Evolutionary conservation across 2,797 vertebrate species (phyloP).

Genomic region (Holocentrus rufus): DNA sequence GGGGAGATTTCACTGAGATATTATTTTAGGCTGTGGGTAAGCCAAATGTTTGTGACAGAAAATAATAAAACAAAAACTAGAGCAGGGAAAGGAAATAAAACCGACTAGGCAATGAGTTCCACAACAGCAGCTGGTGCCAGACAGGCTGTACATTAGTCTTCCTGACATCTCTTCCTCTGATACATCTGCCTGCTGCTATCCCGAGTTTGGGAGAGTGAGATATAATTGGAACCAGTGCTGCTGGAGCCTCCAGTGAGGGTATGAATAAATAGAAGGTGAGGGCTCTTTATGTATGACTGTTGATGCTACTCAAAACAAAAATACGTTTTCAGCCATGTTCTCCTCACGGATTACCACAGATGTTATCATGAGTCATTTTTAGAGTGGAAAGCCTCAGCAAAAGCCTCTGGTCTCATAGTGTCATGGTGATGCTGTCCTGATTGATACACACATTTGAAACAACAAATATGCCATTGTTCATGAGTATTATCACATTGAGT

Average conservation of each 20-base stretch:
- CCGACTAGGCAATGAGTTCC: not conserved
- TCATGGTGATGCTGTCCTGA: no score
- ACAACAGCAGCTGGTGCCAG: not conserved
- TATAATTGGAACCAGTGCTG: not conserved
- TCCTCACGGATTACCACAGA: not conserved
- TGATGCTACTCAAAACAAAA: not conserved
- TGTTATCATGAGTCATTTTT: not conserved
- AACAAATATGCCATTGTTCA: no score
- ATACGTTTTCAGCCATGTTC: not conserved
- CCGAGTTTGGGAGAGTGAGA: not conserved
- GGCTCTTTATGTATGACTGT: not conserved
- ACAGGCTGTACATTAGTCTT: conserved; percentile 1
- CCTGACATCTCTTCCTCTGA: not conserved
- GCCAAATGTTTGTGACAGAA: conserved; percentile 5
- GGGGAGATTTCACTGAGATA: no score
- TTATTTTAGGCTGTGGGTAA: not conserved
- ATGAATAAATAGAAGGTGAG: not conserved
- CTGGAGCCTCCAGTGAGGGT: not conserved
- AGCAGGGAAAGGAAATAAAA: not conserved
- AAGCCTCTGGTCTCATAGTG: not conserved
- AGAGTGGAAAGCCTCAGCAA: not conserved
- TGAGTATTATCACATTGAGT: no score
- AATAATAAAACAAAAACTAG: not conserved
- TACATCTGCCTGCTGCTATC: not conserved
- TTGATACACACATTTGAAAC: no score